Evolutionary conservation across 2,797 vertebrate genomes (phyloP), one percentile per base, ranked within the genome.

Genomic region (Falco cherrug): DNA sequence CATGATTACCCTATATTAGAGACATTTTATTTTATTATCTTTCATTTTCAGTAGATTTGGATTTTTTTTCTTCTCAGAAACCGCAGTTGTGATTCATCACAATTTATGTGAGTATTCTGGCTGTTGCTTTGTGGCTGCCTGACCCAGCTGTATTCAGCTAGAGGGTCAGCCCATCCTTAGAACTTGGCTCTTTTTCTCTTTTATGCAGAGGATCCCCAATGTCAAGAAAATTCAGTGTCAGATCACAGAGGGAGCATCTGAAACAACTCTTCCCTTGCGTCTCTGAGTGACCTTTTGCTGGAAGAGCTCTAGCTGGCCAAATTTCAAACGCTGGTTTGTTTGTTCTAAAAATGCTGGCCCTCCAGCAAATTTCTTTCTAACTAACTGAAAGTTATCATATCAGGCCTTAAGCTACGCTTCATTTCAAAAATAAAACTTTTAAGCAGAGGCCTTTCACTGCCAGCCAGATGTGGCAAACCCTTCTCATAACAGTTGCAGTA

Each of bases 1-100:
- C 57, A 94, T 54, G 54, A 95, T 94, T 95, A 85, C 73, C 57
- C 54, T 71, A 13, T 64, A 94, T 96, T 96, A 90, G 73, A 95
- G 59, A 13, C 17, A 61, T 90, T 97, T 96, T 84, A 78, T 84
- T 95, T 84, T 88, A 94, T 90, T 77, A 88, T 35, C 78, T 64
- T 96, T 92, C 93, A 78, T 41, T 89, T 95, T 89, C 71, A 51
- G 57, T 67, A 87, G 31, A 57, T 81, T 83, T 35, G 7, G 50
- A 9, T 54, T 28, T 67, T 50, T 89, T 73, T 57, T 13, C 39
- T 84, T 50, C 93, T 37, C 68, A 82, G 84, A 82, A 87, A 61
- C 43, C 37, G 56, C 69, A 73, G 76, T 4, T 63, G 50, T 79
- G 59, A 91, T 82, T 78, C 78, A 84, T 87, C 57, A 54, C 48